Percentiles rank a stretch among this genome's conserved stretches.
phyloP scores from a whole-genome alignment of 35 echinoderm and acorn worm species.

The Acanthaster planci region DNA sequence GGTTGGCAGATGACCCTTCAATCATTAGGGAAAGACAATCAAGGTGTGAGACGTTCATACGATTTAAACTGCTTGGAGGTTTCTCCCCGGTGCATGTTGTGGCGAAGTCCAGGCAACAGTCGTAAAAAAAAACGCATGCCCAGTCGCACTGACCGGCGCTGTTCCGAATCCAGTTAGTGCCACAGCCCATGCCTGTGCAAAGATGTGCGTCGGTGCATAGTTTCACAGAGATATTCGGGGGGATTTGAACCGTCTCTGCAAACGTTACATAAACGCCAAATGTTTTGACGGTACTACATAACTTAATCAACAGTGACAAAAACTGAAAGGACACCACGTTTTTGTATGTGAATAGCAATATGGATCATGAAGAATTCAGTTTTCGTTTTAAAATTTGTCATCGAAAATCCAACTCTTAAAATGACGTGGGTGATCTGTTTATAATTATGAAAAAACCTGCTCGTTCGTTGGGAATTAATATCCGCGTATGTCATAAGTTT shows the following conservation, averaged over 20 bases:
- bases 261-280: too few species aligned
- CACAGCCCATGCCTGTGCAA: not conserved
- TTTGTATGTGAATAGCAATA: too few species aligned
- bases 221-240: not conserved
- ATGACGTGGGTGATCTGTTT: too few species aligned
- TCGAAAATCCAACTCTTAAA: too few species aligned
- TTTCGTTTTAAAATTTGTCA: too few species aligned
- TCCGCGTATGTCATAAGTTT: too few species aligned
- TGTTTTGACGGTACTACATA: too few species aligned
- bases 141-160: slow-evolving; percentile 25
- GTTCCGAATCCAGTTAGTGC: not conserved
- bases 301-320: too few species aligned
- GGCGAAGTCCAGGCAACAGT: slow-evolving; percentile 28
- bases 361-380: too few species aligned
- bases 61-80: not conserved
- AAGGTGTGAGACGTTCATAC: not conserved
- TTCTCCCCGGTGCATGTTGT: not conserved
- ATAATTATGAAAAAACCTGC: too few species aligned
- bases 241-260: not conserved
- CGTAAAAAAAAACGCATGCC: slow-evolving; percentile 26
- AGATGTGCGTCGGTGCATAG: not conserved
- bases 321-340: too few species aligned
- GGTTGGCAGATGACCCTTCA: not conserved
- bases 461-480: too few species aligned
- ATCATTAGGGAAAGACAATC: not conserved